Base-by-base conservation (phyloP, 2,888 invertebrate genomes). In the Sthenelais limicola region DNA sequence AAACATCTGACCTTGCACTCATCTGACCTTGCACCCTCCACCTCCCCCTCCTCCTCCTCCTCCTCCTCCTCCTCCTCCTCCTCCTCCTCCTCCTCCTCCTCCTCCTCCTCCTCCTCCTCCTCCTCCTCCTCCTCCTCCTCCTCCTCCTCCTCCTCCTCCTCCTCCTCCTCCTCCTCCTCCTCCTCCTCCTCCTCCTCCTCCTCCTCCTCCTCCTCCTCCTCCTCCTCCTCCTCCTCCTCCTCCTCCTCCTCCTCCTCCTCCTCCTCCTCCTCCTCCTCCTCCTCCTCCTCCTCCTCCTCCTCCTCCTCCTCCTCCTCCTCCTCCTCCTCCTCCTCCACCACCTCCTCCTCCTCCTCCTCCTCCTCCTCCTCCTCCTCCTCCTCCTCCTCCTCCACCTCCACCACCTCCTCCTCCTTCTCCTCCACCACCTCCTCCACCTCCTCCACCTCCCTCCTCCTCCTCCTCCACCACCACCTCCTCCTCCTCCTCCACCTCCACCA, bases 281-380 rank as follows among this genome's bases (percentile, higher is more conserved):
- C 24, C 54, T 15, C 24, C 54, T 54, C 54, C 54, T 24, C 26
- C 54, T 54, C 21, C 54, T 15, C 18, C 47, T 52, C 54, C 49
- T 47, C 54, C 56, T 30, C 68, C 62, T 24, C 66, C 58, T 21
- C 38, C 68, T 32, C 35, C 68, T 26, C 30, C 24, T 32, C 35
- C 58, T 7, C 26, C 58, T 0, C 26, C 1, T 15, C 21, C 30
- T 33, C 32, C 52, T 2, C 18, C 4, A 0, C 26, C 68, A 0
- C 35, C 26, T 18, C 30, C 2, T 69, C 38, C 71, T 3, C n/a
- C 71, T 71, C n/a, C 68, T 3, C n/a, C 1, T 71, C 30, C 51
- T 35, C 47, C 72, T 0, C 68, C 43, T 70, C 49, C 71, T 47
- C 47, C 68, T 28, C 32, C 49, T 70, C 32, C 18, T 47, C 32